Percentiles rank a stretch among this genome's conserved stretches.
phyloP scores from a whole-genome alignment of 2,797 vertebrate genomes.

The Sebastes vulpes region DNA sequence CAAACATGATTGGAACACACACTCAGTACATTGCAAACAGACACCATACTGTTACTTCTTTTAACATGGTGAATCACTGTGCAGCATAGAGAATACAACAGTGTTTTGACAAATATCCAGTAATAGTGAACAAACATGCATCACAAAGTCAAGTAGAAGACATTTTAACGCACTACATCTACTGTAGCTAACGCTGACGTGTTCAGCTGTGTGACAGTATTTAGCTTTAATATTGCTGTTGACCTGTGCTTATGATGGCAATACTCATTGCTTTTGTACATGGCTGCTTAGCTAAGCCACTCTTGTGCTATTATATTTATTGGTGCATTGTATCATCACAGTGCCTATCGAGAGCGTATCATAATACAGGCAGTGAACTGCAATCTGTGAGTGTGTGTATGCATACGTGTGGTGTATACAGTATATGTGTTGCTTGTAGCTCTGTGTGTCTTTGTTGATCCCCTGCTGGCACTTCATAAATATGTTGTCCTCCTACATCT shows the following conservation, averaged over 20 bases:
- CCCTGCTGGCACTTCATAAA: constrained; percentile 47
- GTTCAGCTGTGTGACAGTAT: constrained; percentile 29
- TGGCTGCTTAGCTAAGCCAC: constrained; percentile 38
- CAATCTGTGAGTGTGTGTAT: background rate
- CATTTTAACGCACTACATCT: constrained; percentile 60
- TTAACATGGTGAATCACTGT: constrained; percentile 49
- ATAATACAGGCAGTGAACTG: constrained; percentile 20
- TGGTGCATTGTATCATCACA: constrained; percentile 32
- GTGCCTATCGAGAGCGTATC: constrained; percentile 29
- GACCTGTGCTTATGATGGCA: constrained; percentile 49
- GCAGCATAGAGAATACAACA: constrained; percentile 50
- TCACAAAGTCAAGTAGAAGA: constrained; percentile 61
- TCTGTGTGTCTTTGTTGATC: constrained; percentile 13
- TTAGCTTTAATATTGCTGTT: constrained; percentile 71
- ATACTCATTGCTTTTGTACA: constrained; percentile 58
- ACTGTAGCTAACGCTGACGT: constrained; percentile 37
- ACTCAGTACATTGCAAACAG: constrained; percentile 42
- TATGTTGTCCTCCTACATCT: constrained; percentile 40
- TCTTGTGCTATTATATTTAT: constrained; percentile 42
- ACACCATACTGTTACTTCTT: constrained; percentile 43
- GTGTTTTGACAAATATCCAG: constrained; percentile 60
- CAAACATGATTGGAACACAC: constrained; percentile 44
- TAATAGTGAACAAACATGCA: constrained; percentile 76
- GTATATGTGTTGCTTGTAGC: background rate
- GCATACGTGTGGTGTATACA: background rate